Conservation (phyloP, 2,113 vertebrate genomes). For the Cairina moschata region DNA sequence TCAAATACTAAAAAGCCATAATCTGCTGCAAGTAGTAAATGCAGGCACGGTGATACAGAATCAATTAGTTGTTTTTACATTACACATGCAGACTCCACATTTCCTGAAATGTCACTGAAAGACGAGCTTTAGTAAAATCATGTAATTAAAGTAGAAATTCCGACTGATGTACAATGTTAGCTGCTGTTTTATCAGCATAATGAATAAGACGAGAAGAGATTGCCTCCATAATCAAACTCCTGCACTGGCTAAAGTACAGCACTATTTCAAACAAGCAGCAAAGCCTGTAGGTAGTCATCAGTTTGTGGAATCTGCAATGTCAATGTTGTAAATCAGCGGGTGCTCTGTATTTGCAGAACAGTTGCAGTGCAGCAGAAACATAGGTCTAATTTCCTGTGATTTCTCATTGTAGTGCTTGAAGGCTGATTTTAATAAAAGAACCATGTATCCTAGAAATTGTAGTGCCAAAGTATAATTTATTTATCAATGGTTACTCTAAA, state of each 20-base stretch:
- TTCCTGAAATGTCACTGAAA: constrained; percentile 18
- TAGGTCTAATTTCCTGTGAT: constrained; percentile 67
- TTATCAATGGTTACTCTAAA: constrained; percentile 36
- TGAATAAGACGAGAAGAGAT: constrained; percentile 39
- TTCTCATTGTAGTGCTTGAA: constrained; percentile 53
- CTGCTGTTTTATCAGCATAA: constrained; percentile 50
- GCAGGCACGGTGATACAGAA: constrained; percentile 2
- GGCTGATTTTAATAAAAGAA: constrained; percentile 62
- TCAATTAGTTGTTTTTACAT: constrained; percentile 39
- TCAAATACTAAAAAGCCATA: background rate
- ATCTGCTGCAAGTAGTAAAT: background rate
- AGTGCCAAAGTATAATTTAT: constrained; percentile 59
- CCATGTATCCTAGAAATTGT: constrained; percentile 53
- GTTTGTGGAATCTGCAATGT: constrained; percentile 32
- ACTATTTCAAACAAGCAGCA: constrained; percentile 49
- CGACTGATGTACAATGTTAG: background rate
- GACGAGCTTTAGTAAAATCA: constrained; percentile 56
- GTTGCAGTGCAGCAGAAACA: constrained; percentile 35
- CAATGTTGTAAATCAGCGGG: background rate
- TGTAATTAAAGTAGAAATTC: constrained; percentile 56
- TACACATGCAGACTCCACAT: constrained; percentile 4
- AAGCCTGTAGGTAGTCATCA: constrained; percentile 44
- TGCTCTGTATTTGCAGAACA: background rate
- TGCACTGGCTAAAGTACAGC: constrained; percentile 22
- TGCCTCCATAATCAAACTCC: constrained; percentile 44